Base-by-base conservation (phyloP, 2,797 vertebrate genomes). In the Falco cherrug region DNA sequence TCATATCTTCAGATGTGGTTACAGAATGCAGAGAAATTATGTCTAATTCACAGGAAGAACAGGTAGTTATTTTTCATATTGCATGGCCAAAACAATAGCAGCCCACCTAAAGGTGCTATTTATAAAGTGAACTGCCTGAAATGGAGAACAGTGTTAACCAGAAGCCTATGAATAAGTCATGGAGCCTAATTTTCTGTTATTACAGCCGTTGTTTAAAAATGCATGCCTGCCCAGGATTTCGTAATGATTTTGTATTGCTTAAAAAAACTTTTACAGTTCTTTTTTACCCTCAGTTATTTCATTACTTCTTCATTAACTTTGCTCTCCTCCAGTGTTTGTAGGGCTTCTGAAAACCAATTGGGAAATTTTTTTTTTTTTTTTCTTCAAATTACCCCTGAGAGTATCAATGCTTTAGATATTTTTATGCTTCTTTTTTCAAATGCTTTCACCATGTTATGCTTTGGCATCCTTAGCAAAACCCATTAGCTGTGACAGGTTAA, bases 141-240 rank as follows among this genome's bases (percentile, higher is more conserved):
- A 84, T 71, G 87, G 92, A 95, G 95, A 95, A 48, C 48, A 96
- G 96, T 91, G 96, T 97, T 98, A 98, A 98, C 96, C 97, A 98
- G 97, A 95, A 98, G 93, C 94, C 97, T 90, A 98, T 98, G 95
- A 98, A 98, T 98, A 97, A 98, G 93, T 98, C 87, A 98, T 98
- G 95, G 97, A 91, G 82, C 91, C 98, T 98, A 98, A 98, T 98
- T 98, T 98, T 98, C 98, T 54, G 14, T 98, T 98, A 98, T 98
- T 97, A 98, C 93, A 97, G 96, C 93, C 96, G 77, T 98, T 97
- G 97, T 98, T 98, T 98, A 98, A 98, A 98, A 98, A 98, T 98
- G 96, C 94, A 98, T 97, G 97, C 93, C 97, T 98, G 93, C 96
- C 82, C 95, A 97, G 96, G 93, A 97, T 95, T 92, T 83, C 71